A percentile compares a stretch with the other conserved stretches of the same genome.
Conservation (phyloP, 2,113 vertebrate species). For the Scopus umbretta region DNA sequence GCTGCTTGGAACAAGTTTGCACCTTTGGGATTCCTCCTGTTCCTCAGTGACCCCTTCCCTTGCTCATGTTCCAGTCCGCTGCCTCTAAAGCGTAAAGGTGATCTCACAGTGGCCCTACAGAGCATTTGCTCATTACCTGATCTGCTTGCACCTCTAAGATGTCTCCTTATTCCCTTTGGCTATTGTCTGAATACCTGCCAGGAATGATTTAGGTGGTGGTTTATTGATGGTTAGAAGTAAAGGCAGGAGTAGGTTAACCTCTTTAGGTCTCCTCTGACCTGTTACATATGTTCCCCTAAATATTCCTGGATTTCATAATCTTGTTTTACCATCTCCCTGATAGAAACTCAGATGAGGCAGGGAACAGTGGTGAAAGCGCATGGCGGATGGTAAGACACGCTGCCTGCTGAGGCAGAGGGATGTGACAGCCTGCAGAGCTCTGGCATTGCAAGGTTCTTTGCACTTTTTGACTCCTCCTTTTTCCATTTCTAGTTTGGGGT, state of each 20-base stretch:
- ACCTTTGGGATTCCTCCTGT: neutral
- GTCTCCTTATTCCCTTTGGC: neutral
- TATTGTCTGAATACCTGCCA: neutral
- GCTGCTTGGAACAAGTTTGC: neutral
- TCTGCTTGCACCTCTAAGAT: neutral
- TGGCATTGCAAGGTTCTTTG: neutral
- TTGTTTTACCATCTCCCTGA: fast-evolving
- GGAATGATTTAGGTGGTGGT: neutral
- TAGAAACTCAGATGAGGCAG: neutral
- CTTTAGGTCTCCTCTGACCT: neutral
- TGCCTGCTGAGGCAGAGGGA: neutral
- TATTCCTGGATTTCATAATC: neutral
- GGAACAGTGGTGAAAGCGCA: fast-evolving
- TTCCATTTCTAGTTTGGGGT: neutral
- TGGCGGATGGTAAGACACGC: neutral
- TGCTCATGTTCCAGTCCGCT: fast-evolving
- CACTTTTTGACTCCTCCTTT: neutral
- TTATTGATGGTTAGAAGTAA: neutral
- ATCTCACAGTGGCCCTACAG: fast-evolving
- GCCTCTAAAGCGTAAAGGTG: fast-evolving
- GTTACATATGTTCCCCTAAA: neutral
- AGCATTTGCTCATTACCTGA: neutral
- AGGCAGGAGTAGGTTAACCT: neutral
- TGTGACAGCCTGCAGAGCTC: neutral
- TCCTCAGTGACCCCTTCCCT: neutral